These are phyloP conservation scores for Cyclophora punctaria DNA, from an alignment of 2,888 invertebrate species.

Conservation along the genomic window DNA sequence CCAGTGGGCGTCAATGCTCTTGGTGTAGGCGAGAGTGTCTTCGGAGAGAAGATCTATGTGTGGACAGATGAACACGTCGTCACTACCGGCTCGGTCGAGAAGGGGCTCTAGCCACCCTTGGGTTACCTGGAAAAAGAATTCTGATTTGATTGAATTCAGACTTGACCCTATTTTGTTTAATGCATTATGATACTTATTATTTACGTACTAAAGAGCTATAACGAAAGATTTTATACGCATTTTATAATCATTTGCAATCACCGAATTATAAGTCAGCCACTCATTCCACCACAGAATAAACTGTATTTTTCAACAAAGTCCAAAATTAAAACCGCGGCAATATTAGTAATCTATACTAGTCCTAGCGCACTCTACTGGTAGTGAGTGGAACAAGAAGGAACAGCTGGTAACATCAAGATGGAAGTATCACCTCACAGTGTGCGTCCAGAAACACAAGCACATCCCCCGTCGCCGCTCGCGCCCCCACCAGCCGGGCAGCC, in stretches of 20 bases:
- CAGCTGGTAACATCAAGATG: not conserved
- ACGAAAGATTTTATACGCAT: too few species aligned
- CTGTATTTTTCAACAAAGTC: too few species aligned
- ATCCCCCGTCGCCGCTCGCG: conserved; percentile 86
- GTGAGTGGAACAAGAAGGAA: not conserved
- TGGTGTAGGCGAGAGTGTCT: conserved; percentile 95
- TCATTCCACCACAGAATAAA: too few species aligned
- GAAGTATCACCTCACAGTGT: conserved; percentile 90
- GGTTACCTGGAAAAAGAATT: conserved; percentile 46
- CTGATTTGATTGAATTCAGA: too few species aligned
- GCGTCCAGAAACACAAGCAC: conserved; percentile 94
- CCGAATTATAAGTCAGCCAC: too few species aligned
- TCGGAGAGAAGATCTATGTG: conserved; percentile 87
- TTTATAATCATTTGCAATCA: too few species aligned
- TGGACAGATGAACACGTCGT: conserved; percentile 67
- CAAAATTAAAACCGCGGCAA: too few species aligned
- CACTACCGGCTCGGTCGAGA: conserved; percentile 68
- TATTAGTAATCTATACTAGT: too few species aligned
- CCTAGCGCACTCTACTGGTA: not conserved
- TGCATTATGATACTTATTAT: not conserved
- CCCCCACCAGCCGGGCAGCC: conserved; percentile 90
- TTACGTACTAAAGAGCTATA: too few species aligned
- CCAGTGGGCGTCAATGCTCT: conserved; percentile 96
- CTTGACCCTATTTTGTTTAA: not conserved
- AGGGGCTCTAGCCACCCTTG: conserved; percentile 79